Base-by-base conservation (phyloP, 2,797 vertebrate species). In the Notamacropus eugenii region DNA sequence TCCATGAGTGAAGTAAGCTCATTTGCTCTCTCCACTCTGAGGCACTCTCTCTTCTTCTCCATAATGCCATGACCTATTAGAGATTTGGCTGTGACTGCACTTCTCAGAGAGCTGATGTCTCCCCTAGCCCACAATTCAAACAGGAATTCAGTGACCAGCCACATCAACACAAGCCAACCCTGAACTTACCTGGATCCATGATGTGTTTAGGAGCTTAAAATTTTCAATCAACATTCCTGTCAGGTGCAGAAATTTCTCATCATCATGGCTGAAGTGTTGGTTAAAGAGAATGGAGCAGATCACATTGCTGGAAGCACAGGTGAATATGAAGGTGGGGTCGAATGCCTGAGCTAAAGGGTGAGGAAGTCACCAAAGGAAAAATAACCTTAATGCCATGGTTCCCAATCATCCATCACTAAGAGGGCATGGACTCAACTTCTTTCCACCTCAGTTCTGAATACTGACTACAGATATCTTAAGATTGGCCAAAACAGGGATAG, bases 201-300 rank as follows among this genome's bases (percentile, higher is more conserved):
- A 0, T 91, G 93, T 96, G 90, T 24, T 98, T 5, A 95, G 0
- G 12, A 29, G 4, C 8, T 50, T 54, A 54, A 96, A 95, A 55
- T 94, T 95, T 94, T 95, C 40, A 94, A 94, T 92, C 82, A 97
- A 24, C 46, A 98, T 4, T 22, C 0, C 0, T 91, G 97, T 40
- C 40, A 98, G 46, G 57, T 40, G 97, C 14, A 95, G 94, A 93
- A 98, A 98, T 1, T 46, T 97, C 94, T 98, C 91, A 16, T 98
- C 94, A 12, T 91, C 5, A 0, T 98, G 98, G 57, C 96, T 0
- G 0, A 98, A 99, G 57, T 91, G 97, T 1, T 97, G 92, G 5
- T 97, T 98, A 34, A 98, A 98, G 96, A 98, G 4, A 1, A 94
- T 96, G 95, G 91, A 95, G 93, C 96, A 98, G 97, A 98, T 98